phyloP scores from a whole-genome alignment of 2,797 vertebrate genomes.

The Halcyon chelicuti region DNA sequence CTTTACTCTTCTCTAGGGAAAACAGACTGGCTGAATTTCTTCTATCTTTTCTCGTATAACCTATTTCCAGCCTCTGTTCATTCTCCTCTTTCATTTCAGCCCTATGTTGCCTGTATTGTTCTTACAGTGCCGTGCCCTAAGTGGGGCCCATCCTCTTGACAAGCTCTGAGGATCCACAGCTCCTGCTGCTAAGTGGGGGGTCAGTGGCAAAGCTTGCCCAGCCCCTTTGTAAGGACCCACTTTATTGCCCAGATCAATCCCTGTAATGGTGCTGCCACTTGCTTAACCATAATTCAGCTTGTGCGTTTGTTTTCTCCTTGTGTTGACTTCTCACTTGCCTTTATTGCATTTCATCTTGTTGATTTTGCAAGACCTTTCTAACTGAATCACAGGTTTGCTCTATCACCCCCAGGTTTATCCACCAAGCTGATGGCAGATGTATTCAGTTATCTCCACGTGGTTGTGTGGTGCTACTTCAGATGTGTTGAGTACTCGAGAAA shows the following conservation, averaged over 20 bases:
- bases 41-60: background rate
- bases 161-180: background rate
- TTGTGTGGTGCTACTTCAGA: background rate
- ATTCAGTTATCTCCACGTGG: rapidly evolving
- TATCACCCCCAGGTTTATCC: background rate
- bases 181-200: background rate
- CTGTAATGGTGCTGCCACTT: background rate
- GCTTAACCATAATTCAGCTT: background rate
- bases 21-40: background rate
- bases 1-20: background rate
- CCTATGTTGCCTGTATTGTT: background rate
- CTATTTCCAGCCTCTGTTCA: background rate
- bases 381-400: rapidly evolving
- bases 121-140: background rate
- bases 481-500: background rate
- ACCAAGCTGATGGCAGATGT: background rate
- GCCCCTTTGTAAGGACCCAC: background rate
- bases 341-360: background rate
- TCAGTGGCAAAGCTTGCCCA: background rate
- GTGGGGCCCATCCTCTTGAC: background rate
- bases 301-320: background rate
- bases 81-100: background rate
- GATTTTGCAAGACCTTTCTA: background rate
- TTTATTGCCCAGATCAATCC: background rate
- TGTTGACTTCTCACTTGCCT: background rate